phyloP scores from a whole-genome alignment of 2,888 invertebrate species.

The Meteorus cinctellus region DNA sequence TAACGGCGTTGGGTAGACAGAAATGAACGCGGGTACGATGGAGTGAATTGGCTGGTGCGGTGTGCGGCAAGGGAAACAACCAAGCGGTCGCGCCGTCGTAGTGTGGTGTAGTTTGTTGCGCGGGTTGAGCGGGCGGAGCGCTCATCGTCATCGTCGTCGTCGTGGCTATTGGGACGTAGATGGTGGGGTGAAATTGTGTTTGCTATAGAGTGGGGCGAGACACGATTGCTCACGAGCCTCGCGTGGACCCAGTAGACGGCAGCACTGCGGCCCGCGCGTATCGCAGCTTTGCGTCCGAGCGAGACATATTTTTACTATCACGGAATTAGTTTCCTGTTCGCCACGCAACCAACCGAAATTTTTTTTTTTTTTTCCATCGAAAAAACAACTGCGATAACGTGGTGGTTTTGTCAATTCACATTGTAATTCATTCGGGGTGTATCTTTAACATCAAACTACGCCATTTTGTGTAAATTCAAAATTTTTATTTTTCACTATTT shows the following conservation, averaged over 20 bases:
- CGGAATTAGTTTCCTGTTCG: neutral
- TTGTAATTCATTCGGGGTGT: neutral
- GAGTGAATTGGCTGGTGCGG: constrained; percentile 41
- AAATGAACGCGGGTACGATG: neutral
- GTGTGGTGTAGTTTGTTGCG: constrained; percentile 46
- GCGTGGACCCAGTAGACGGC: constrained; percentile 70
- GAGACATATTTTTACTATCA: constrained; percentile 13
- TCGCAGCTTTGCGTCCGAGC: constrained; percentile 64
- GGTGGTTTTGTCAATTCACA: neutral
- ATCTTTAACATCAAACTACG: neutral
- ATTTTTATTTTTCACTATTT: neutral
- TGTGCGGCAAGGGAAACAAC: constrained; percentile 30
- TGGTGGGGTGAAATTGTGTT: constrained; percentile 17
- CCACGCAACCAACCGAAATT: neutral
- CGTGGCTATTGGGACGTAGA: constrained; percentile 41
- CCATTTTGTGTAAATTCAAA: constrained; percentile 15
- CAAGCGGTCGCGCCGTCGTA: constrained; percentile 45
- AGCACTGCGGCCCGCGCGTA: constrained; percentile 72
- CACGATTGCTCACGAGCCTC: constrained; percentile 57
- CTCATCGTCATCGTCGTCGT: constrained; percentile 45
- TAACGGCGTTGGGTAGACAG: constrained; percentile 39
- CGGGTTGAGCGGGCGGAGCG: constrained; percentile 57
- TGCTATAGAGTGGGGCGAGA: constrained; percentile 44
- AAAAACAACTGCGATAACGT: neutral
- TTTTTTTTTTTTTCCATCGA: no score